Evolutionary conservation across 1,140 invertebrate species (phyloP).

Genomic region (Sycobia sp.): DNA sequence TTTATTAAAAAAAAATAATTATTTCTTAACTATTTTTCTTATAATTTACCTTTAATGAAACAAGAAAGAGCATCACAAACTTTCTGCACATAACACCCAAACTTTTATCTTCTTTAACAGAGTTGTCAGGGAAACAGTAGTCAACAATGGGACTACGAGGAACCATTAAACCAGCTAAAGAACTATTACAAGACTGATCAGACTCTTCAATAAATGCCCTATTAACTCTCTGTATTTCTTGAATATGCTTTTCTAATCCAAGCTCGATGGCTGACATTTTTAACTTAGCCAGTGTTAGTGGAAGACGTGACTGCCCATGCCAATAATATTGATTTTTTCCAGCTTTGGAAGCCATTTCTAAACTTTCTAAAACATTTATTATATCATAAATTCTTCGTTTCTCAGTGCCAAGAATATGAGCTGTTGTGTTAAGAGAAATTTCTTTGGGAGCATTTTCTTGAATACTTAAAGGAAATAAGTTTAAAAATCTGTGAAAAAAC

Average conservation of each 20-base stretch:
- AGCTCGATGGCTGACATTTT: constrained; percentile 41
- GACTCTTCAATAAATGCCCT: constrained; percentile 39
- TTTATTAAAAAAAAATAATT: not conserved
- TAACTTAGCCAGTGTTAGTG: constrained; percentile 37
- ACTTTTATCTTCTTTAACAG: constrained; percentile 63
- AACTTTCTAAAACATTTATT: constrained; percentile 76
- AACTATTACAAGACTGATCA: constrained; percentile 21
- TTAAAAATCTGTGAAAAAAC: constrained; percentile 61
- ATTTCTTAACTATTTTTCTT: constrained; percentile 43
- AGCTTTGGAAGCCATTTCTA: constrained; percentile 71
- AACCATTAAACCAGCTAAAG: constrained; percentile 31
- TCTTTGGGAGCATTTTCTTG: constrained; percentile 46
- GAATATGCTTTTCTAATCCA: constrained; percentile 43
- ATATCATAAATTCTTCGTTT: constrained; percentile 78
- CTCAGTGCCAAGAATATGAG: constrained; percentile 65
- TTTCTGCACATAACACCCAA: constrained; percentile 73
- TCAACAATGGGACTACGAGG: constrained; percentile 36
- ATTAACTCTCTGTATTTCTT: constrained; percentile 43
- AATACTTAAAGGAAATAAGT: constrained; percentile 60
- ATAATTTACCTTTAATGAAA: constrained; percentile 65
- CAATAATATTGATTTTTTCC: constrained; percentile 68
- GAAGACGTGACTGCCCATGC: constrained; percentile 57
- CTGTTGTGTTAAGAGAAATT: constrained; percentile 66
- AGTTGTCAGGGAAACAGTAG: constrained; percentile 30
- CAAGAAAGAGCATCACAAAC: constrained; percentile 75